Percentiles rank a stretch among this genome's conserved stretches.
These are phyloP conservation scores for Fratercula arctica DNA, from an alignment of 2,797 vertebrate species.

Conservation along the genomic window DNA sequence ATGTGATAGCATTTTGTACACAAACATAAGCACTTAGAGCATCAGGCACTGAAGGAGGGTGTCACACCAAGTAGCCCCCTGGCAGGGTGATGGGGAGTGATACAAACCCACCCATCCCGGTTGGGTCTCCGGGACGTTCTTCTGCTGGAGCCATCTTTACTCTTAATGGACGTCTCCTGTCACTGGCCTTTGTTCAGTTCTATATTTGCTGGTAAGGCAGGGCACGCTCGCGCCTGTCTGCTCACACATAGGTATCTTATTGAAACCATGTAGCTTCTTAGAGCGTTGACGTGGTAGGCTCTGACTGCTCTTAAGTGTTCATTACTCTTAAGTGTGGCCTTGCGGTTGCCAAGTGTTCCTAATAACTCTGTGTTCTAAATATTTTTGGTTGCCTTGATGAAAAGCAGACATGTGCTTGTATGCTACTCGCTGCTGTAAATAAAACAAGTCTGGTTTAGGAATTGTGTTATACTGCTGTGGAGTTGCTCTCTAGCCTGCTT, in stretches of 20 bases:
- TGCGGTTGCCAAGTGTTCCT: slow-evolving; percentile 46
- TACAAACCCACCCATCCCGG: background rate
- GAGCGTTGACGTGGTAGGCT: background rate
- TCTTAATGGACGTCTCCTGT: background rate
- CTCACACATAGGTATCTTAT: background rate
- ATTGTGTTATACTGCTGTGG: background rate
- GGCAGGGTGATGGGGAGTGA: background rate
- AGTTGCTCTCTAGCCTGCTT: background rate
- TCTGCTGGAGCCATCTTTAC: background rate
- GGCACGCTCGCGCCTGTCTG: background rate
- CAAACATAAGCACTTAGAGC: background rate
- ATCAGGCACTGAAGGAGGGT: accelerated
- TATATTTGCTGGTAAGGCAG: background rate
- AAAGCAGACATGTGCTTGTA: slow-evolving; percentile 48
- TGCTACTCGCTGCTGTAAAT: background rate
- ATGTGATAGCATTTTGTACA: background rate
- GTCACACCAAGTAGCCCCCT: background rate
- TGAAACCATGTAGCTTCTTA: background rate
- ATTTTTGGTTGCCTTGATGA: slow-evolving; percentile 52
- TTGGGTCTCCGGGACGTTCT: accelerated
- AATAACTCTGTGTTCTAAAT: slow-evolving; percentile 19
- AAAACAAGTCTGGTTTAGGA: slow-evolving; percentile 18
- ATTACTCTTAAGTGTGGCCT: slow-evolving; percentile 47
- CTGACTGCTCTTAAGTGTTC: slow-evolving; percentile 33
- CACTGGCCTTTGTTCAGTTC: background rate